Base-by-base conservation (phyloP, 2,113 vertebrate genomes). In the Anseranas semipalmata region DNA sequence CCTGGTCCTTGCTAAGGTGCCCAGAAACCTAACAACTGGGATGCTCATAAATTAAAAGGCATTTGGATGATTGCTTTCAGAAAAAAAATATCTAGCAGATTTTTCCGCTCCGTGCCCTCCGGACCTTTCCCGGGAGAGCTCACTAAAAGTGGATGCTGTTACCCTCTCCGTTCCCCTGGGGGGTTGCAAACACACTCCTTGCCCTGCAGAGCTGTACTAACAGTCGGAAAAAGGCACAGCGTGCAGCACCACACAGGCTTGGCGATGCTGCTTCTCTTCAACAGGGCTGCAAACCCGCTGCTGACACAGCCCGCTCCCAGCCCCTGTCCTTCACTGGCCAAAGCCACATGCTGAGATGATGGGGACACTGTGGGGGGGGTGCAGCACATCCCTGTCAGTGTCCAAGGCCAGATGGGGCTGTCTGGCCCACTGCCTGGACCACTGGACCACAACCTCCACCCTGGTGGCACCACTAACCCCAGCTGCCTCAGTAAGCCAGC, bases 41-140 rank as follows among this genome's bases (percentile, higher is more conserved):
- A 62, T 62, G 82, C 73, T 89, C 67, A 46, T 96, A 95, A 95
- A 97, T 96, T 59, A 80, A 79, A 87, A 63, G 59, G 53, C 87
- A 79, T 1, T 19, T 68, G 83, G 70, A 60, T 5, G 22, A 63
- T 32, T 72, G 48, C 73, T 94, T 83, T 76, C 73, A 85, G 52
- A 43, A 80, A 87, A 68, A 45, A 82, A 39, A 41, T 39, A 59
- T 43, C 18, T 24, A 63, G 56, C 70, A 85, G 67, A 85, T 85
- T 94, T 95, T 96, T 91, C 94, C 87, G 84, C 65, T 91, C 65
- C 13, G 2, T 84, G 62, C 48, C 87, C 72, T 82, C 74, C 18
- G 15, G 91, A 80, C 62, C 62, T 94, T 87, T 79, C 59, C 83
- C 0, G 2, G 46, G 15, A 85, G 14, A 13, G n/a, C 83, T 84